Conservation (phyloP, 2,797 vertebrate genomes). For the Neopelma chrysocephalum region DNA sequence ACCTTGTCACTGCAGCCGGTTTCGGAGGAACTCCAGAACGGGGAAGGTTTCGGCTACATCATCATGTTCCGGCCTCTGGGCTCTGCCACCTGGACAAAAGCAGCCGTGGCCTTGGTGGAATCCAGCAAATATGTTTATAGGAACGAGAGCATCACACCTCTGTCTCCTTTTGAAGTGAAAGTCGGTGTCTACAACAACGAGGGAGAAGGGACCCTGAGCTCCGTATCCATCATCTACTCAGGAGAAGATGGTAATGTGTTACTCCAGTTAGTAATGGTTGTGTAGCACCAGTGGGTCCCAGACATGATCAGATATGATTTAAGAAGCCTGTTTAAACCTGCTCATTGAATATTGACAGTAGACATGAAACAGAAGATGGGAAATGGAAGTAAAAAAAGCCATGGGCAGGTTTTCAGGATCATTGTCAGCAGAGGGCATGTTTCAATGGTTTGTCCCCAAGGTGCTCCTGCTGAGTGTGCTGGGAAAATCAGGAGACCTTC, state of each 20-base stretch:
- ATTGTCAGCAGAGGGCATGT: neutral
- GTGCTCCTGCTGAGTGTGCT: neutral
- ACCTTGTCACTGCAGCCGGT: conserved; percentile 77
- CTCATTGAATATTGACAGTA: neutral
- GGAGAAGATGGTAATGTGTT: conserved; percentile 83
- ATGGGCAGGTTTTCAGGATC: neutral
- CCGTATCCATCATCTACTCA: conserved; percentile 76
- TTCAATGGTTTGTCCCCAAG: neutral
- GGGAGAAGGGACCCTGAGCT: conserved; percentile 85
- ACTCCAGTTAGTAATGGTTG: neutral
- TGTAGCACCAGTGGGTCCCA: neutral
- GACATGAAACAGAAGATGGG: accelerated
- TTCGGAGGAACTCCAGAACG: conserved; percentile 87
- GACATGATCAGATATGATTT: neutral
- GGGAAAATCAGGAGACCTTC: neutral
- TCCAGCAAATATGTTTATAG: conserved; percentile 83
- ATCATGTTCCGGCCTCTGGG: conserved; percentile 83
- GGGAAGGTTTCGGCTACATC: conserved; percentile 87
- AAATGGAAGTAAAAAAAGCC: neutral
- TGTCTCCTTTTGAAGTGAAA: conserved; percentile 88
- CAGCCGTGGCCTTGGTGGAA: conserved; percentile 81
- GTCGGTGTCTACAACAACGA: conserved; percentile 86
- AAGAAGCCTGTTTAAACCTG: neutral
- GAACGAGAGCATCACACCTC: conserved; percentile 82
- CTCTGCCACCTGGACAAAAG: conserved; percentile 82